phyloP scores from a whole-genome alignment of 2,888 invertebrate genomes.

The Hirtodrosophila cameraria region DNA sequence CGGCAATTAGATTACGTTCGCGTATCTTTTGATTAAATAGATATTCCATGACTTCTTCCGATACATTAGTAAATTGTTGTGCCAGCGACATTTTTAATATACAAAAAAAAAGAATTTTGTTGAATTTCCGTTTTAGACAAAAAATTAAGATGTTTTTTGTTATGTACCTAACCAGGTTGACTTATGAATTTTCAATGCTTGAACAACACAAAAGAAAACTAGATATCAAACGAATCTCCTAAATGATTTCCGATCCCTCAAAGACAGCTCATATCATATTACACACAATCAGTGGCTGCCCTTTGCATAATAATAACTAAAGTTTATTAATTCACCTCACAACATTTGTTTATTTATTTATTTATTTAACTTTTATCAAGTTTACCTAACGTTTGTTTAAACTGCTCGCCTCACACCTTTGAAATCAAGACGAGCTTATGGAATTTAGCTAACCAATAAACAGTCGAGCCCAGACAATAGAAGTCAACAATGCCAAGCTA shows the following conservation, averaged over 20 bases:
- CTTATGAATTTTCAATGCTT: too few relatives aligned
- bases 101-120: conserved; percentile 24
- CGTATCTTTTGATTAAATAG: conserved; percentile 54
- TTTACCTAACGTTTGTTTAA: conserved; percentile 10
- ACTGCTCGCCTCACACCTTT: conserved; percentile 15
- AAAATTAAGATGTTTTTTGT: too few relatives aligned
- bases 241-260: background rate
- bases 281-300: conserved; percentile 5
- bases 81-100: conserved; percentile 10
- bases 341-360: conserved; percentile 15
- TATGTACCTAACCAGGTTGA: too few relatives aligned
- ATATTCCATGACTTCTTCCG: conserved; percentile 59
- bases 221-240: background rate
- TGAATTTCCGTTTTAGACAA: background rate
- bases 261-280: conserved; percentile 2
- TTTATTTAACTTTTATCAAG: conserved; percentile 16
- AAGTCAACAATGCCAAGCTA: conserved; percentile 59
- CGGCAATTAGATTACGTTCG: conserved; percentile 36
- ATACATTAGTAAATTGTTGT: conserved; percentile 25
- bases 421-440: conserved; percentile 5
- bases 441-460: conserved; percentile 17
- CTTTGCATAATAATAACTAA: conserved; percentile 10
- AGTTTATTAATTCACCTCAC: conserved; percentile 1
- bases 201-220: background rate
- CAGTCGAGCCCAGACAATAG: conserved; percentile 45